Base-by-base conservation (phyloP, 2,113 vertebrate species). In the Macroglossus sobrinus region DNA sequence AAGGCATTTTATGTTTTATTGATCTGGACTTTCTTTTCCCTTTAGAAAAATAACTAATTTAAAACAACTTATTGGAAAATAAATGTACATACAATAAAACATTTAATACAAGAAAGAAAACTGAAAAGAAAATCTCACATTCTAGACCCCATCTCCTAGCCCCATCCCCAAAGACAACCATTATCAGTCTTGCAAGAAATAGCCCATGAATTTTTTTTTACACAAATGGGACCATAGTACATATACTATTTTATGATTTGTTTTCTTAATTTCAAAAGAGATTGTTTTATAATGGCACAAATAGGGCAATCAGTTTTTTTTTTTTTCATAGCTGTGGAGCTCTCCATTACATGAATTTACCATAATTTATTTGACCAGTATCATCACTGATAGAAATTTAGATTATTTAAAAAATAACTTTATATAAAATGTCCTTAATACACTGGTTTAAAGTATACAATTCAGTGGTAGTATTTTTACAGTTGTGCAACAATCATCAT, bases 311-410 rank as follows among this genome's bases (percentile, higher is more conserved):
- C n/a, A 63, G 33, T 6, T 14, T 85, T 28, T 40, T 61, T 45
- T 12, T 4, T 10, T 2, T 10, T 43, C 30, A 72, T 22, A 55
- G n/a, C 30, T 33, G 43, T 91, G 76, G 24, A 19, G 47, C 28
- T 82, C 45, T 84, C 9, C 22, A 21, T 45, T 90, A 15, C 16
- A 68, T 74, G 9, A 13, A 59, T 80, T 94, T 84, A 74, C 15
- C 30, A 74, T 79, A 35, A 16, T 68, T 59, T 93, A 89, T 71
- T 47, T 89, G 28, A 76, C 4, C 47, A 66, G 30, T 43, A 7
- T 66, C n/a, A 71, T 84, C 57, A 88, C 30, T 68, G n/a, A 50
- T 80, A 26, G 33, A 87, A 47, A 93, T 45, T 92, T 94, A 91
- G 22, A 26, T 89, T 80, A 55, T 40, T 75, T 72, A 43, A 59